Evolutionary conservation across 2,113 vertebrate species (phyloP).

Genomic region (Morone chrysops): DNA sequence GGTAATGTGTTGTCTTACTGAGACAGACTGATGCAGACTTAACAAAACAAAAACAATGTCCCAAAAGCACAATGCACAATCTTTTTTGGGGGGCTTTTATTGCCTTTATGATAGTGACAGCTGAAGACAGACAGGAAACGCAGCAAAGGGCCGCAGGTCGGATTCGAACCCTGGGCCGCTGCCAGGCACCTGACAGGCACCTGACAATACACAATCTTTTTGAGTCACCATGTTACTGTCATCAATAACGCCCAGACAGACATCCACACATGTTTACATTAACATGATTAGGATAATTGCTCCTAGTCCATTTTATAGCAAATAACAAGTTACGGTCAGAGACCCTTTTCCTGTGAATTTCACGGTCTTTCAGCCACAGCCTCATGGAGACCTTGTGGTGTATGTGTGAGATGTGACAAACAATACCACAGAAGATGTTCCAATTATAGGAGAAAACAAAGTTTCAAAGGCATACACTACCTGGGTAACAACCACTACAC

Average conservation of each 20-base stretch:
- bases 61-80: constrained; percentile 2
- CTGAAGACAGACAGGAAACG: no score
- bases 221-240: neutral
- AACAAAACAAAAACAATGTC: constrained; percentile 13
- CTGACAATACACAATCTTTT: neutral
- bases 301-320: neutral
- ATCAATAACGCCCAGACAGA: constrained; percentile 24
- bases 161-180: no score
- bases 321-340: neutral
- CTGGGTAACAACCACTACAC: constrained; percentile 17
- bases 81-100: no score
- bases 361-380: constrained; percentile 6
- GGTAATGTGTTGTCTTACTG: neutral
- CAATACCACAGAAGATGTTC: neutral
- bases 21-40: neutral
- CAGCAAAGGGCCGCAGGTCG: no score
- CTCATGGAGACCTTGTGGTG: constrained; percentile 1
- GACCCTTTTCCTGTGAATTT: neutral
- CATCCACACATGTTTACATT: neutral
- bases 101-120: no score
- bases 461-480: neutral
- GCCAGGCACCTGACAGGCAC: no score
- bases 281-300: constrained; percentile 7
- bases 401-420: constrained; percentile 11
- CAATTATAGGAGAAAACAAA: neutral